Base-by-base conservation (phyloP, 2,888 invertebrate genomes). In the Didymodactylos carnosus region DNA sequence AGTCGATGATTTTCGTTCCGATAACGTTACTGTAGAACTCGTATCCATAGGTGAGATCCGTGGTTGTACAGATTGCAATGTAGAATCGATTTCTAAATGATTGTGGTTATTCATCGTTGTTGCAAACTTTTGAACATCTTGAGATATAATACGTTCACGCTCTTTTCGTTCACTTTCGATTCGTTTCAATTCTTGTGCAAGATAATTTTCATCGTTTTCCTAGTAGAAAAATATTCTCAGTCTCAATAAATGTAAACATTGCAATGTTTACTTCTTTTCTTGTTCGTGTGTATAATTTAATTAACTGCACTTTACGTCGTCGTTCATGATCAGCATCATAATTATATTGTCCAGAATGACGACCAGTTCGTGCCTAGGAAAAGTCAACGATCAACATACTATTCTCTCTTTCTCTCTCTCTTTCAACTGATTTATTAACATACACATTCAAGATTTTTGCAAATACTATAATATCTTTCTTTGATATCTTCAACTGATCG, bases 151-250 rank as follows among this genome's bases (percentile, higher is more conserved):
- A 53, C 62, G 51, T 82, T 99, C 98, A 69, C 98, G 87, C 82
- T 98, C 98, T 81, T 92, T 92, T 83, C 97, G 97, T 23, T 97
- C 87, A 7, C 91, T 90, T 83, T 98, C 97, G 70, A 98, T 98
- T 83, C 94, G 94, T 80, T 93, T 90, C 77, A 94, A 84, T 83
- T 97, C 94, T 23, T 90, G 87, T 7, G 93, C 84, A 3, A 98
- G 84, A 83, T 90, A 90, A 84, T 94, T 92, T 82, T 98, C 97
- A 83, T 98, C 97, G 81, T 95, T 94, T 76, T 91, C 88, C 89
- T 90, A 76, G 51, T 80, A 78, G 75, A 75, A 35, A 71, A 13
- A 72, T 5, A n/a, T n/a, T n/a, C n/a, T n/a, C n/a, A n/a, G n/a
- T n/a, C n/a, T n/a, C n/a, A n/a, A n/a, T n/a, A n/a, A n/a, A n/a